phyloP scores from a whole-genome alignment of 1,140 invertebrate species.

The Riptortus pedestris region DNA sequence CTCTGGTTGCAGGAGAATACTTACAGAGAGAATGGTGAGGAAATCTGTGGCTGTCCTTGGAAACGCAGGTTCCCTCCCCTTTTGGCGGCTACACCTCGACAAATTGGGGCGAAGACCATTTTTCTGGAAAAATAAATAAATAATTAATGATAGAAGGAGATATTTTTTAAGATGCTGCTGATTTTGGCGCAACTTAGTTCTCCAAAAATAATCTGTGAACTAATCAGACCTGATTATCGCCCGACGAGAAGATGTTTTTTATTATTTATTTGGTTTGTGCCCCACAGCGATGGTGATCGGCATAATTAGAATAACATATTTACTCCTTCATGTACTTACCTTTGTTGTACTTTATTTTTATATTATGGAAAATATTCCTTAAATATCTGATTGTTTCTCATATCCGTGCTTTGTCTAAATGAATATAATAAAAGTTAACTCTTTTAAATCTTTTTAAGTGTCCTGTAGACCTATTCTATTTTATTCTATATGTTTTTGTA shows the following conservation, averaged over 20 bases:
- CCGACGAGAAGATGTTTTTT: neutral
- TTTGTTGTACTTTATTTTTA: too few species aligned
- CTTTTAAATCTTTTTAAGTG: too few species aligned
- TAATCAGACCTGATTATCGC: neutral
- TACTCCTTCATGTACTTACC: too few species aligned
- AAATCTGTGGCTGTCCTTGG: neutral
- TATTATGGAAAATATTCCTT: too few species aligned
- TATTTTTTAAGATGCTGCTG: too few species aligned
- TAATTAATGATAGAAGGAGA: neutral
- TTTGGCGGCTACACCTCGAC: neutral
- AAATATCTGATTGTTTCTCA: too few species aligned
- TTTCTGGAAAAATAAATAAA: slow-evolving; percentile 5
- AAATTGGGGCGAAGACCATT: slow-evolving; percentile 10
- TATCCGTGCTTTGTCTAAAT: too few species aligned
- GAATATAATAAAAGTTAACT: too few species aligned
- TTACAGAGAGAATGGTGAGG: neutral
- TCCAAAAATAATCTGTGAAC: neutral
- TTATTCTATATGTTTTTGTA: too few species aligned
- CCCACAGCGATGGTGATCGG: neutral
- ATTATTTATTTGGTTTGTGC: neutral
- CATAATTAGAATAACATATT: too few species aligned
- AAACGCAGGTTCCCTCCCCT: neutral
- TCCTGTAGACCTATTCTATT: too few species aligned
- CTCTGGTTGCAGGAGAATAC: neutral
- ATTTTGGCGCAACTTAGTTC: too few species aligned